These are phyloP conservation scores for Oreochromis tanganicae DNA, from an alignment of 2,113 vertebrate species.

Conservation along the genomic window DNA sequence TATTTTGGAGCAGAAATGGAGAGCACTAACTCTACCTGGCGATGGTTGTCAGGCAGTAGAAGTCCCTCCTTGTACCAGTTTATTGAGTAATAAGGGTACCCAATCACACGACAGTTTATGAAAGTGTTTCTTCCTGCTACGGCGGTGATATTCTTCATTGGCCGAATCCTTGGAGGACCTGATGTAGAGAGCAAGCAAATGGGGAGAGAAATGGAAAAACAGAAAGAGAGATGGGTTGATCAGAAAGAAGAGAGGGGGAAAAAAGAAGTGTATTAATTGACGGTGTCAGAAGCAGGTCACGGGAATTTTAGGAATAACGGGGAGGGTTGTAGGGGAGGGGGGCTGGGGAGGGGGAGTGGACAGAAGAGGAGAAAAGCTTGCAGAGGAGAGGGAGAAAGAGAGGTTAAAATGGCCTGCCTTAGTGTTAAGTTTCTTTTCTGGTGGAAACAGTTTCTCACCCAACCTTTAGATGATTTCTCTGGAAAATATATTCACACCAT, in stretches of 20 bases:
- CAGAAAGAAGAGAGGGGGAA: constrained; percentile 7
- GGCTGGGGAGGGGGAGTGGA: constrained; percentile 1
- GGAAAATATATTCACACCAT: not conserved
- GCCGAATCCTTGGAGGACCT: constrained; percentile 94
- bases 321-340: constrained; percentile 17
- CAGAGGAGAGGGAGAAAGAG: not conserved
- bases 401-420: constrained; percentile 1
- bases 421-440: not conserved
- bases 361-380: not conserved
- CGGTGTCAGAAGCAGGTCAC: constrained; percentile 30
- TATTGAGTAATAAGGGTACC: constrained; percentile 98
- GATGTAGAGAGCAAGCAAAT: not conserved
- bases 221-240: constrained; percentile 1
- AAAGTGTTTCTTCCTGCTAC: constrained; percentile 96
- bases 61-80: constrained; percentile 97
- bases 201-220: not conserved
- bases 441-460: not conserved
- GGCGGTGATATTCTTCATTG: constrained; percentile 96
- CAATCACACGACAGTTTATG: constrained; percentile 97
- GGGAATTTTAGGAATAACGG: constrained; percentile 64
- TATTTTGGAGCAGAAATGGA: not conserved
- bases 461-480: not conserved
- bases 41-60: constrained; percentile 95
- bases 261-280: constrained; percentile 52
- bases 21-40: constrained; percentile 71